phyloP scores from a whole-genome alignment of 2,888 invertebrate species.

The Pristionchus arcanus region DNA sequence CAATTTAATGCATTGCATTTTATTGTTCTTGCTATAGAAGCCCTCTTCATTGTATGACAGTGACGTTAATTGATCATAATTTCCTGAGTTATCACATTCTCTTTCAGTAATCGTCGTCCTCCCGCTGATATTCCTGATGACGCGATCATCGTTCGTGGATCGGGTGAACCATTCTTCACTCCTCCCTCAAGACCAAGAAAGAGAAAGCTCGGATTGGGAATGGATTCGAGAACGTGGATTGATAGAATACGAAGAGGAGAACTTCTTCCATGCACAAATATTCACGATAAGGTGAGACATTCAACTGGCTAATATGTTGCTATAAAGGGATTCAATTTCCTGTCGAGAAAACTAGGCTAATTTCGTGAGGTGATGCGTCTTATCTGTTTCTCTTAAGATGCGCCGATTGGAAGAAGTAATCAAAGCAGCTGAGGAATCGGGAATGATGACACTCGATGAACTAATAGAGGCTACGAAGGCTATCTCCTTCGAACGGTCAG shows the following conservation, averaged over 20 bases:
- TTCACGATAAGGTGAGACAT: constrained; percentile 71
- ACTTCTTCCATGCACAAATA: constrained; percentile 69
- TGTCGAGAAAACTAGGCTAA: not conserved
- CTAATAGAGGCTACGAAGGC: constrained; percentile 71
- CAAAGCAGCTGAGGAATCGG: constrained; percentile 60
- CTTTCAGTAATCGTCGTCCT: constrained; percentile 75
- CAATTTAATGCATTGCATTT: too few relatives aligned
- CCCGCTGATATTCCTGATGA: constrained; percentile 77
- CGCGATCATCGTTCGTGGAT: constrained; percentile 76
- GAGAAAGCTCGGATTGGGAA: constrained; percentile 68
- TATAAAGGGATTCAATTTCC: not conserved
- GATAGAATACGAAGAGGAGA: constrained; percentile 75
- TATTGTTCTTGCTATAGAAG: too few relatives aligned
- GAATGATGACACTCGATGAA: constrained; percentile 61
- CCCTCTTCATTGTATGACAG: too few relatives aligned
- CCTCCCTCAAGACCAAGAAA: constrained; percentile 64
- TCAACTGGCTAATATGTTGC: not conserved
- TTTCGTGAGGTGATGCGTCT: not conserved
- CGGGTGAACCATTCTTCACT: constrained; percentile 73
- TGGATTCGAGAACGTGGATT: constrained; percentile 70
- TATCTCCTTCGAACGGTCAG: constrained; percentile 72
- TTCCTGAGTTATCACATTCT: not conserved
- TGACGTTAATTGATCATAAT: not conserved
- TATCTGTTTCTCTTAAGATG: constrained; percentile 61
- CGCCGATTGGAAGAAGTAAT: constrained; percentile 68